Evolutionary conservation across 2,888 invertebrate genomes (phyloP).

Genomic region (Apamea anceps): DNA sequence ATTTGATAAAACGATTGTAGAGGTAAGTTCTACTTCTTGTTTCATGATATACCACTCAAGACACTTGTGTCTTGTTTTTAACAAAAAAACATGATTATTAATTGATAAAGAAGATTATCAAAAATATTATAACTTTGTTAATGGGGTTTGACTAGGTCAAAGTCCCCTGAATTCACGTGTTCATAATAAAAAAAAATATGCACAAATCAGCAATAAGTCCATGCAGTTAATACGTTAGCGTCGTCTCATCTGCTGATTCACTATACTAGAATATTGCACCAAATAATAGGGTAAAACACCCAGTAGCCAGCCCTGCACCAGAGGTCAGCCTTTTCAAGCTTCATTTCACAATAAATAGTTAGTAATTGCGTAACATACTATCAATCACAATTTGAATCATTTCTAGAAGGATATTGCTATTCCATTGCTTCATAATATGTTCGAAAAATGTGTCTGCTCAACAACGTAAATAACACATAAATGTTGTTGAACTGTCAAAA

Average conservation of each 20-base stretch:
- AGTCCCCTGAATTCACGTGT: conserved; percentile 41
- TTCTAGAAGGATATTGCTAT: background rate
- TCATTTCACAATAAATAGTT: background rate
- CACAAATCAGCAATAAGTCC: conserved; percentile 29
- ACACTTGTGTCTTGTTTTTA: background rate
- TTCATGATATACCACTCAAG: background rate
- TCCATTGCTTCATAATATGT: too few species aligned
- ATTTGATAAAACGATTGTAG: conserved; percentile 33
- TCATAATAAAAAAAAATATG: conserved; percentile 22
- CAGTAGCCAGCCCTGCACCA: background rate
- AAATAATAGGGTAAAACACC: background rate
- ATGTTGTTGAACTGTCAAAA: background rate
- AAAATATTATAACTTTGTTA: background rate
- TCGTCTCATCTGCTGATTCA: conserved; percentile 43
- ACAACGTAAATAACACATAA: background rate
- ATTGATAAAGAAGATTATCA: background rate
- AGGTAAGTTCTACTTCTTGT: conserved; percentile 6
- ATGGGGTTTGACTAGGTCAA: conserved; percentile 31
- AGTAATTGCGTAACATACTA: background rate
- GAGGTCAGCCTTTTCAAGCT: background rate
- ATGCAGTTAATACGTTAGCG: conserved; percentile 13
- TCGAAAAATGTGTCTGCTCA: background rate
- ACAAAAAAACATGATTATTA: background rate
- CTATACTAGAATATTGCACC: conserved; percentile 6
- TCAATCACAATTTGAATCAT: background rate